Evolutionary conservation across 2,888 invertebrate species (phyloP), one percentile per base, ranked within the genome.

Genomic region (Autographa pulchrina): DNA sequence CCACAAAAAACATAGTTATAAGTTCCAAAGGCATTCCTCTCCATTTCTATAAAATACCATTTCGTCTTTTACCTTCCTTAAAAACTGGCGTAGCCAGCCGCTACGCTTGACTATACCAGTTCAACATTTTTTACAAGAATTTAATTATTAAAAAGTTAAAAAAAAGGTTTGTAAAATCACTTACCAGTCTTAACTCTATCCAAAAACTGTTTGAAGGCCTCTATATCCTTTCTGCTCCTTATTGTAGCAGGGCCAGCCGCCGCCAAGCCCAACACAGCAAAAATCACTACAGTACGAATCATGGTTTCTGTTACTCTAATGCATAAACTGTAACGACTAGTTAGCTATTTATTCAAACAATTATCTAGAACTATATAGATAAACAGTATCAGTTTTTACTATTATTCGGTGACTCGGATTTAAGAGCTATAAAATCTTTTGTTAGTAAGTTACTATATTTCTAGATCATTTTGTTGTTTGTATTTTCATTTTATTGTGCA

Each of bases 151-250:
- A 16, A 43, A 14, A 43, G 14, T 3, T 3, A 48, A 8, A 48
- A n/a, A 48, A 48, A 4, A 52, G 52, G 7, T 18, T 20, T 4
- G 9, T 11, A 20, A 56, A 56, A 11, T 11, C 0, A 84, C 91
- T 89, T 78, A 94, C 94, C 87, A 41, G 80, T 87, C 76, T 88
- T 88, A 0, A 93, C 90, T 77, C 84, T 89, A 65, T 94, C 93
- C 84, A 95, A 83, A 84, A 89, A 94, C 41, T 87, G 83, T 67
- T 89, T 91, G 77, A 94, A 95, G 0, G 88, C 88, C 76, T 94
- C 87, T 13, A 94, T 91, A 74, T 95, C 90, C 48, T 92, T 89
- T 75, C 91, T 87, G 7, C 81, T 88, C 78, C 92, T 89, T 31
- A 87, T 85, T 2, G 93, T 71, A 0, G 92, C 85, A 0, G 94